Base-by-base conservation (phyloP, 2,888 invertebrate species). In the Apotomis turbidana region DNA sequence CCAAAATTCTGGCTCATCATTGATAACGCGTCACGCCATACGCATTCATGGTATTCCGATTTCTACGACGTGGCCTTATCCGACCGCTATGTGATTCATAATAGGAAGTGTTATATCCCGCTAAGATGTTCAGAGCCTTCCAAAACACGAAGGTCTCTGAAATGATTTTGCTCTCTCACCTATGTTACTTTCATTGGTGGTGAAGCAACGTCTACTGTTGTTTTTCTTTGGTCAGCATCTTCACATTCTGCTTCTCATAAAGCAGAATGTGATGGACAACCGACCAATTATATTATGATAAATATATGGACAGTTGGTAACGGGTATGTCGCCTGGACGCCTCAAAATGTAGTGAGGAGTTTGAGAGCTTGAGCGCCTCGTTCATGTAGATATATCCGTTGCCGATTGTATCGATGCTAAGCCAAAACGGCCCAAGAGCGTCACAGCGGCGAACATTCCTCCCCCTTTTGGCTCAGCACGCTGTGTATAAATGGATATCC, bases 401-500 rank as follows among this genome's bases (percentile, higher is more conserved):
- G 49, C 49, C 49, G 49, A 9, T 36, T 49, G 49, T 46, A 46
- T 5, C 46, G 52, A 52, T 57, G 66, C 55, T 66, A 27, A 66
- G 66, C 66, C 66, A 66, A 66, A 57, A 57, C 44, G 55, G 44
- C 15, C 15, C 9, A 12, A 8, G 15, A 46, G 27, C 44, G 12
- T 49, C 3, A n/a, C 49, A 36, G 13, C n/a, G 61, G 27, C 46
- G 46, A 61, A n/a, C n/a, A 27, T 12, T 54, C 4, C 12, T 49
- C 8, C 54, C 55, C 55, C 27, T 66, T 46, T 66, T 66, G 66
- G 66, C 66, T 68, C 67, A 13, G 60, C 61, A 52, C 61, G 52
- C 38, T 38, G 57, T 67, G 71, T 59, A 60, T 67, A 59, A 66
- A 44, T 68, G 57, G 67, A 54, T 46, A 55, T 68, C 49, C 67